Evolutionary conservation across 2,797 vertebrate genomes (phyloP), one percentile per base, ranked within the genome.

Genomic region (Oreochromis grahami): DNA sequence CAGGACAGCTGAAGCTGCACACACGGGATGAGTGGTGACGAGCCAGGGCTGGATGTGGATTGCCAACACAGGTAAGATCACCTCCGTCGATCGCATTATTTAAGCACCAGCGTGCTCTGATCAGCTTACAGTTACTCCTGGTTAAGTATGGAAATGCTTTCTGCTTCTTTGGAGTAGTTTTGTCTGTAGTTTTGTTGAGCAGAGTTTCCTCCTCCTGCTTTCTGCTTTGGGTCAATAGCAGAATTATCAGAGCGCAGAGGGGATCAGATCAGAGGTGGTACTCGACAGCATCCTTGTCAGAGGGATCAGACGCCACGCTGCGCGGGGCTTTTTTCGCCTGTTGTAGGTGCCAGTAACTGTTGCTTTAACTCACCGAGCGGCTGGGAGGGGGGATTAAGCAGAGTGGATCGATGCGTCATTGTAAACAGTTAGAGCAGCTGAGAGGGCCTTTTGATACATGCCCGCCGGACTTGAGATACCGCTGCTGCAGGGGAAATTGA

Each of bases 41-140:
- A 94, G 92, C 83, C 93, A 41, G 92, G 93, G 94, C 94, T 96
- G 94, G 95, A 96, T 95, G 96, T 87, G 94, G 95, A 94, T 93
- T 84, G 94, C 95, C 92, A 78, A 91, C 92, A 86, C 93, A 97
- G 96, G 96, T 97, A 96, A 48, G 41, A 91, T 92, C 86, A 90
- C 89, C 86, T 91, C 92, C 60, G 81, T 52, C 58, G 3, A 78
- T 77, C 70, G 9, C 52, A 15, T 34, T 5, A 32, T 56, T 6
- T 3, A 41, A 19, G 77, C 29, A 34, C 12, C 50, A 3, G 34
- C 6, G 11, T n/a, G 80, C 14, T 24, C 3, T 21, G 9, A 13
- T 32, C 6, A 24, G 48, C 26, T 12, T 2, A 32, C 8, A 50
- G 41, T 24, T 3, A 36, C n/a, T 51, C 6, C 38, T 76, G 82